A percentile compares a stretch with the other conserved stretches of the same genome.
Conservation (phyloP, 1,140 invertebrate genomes). For the Zaprionus kolodkinae region DNA sequence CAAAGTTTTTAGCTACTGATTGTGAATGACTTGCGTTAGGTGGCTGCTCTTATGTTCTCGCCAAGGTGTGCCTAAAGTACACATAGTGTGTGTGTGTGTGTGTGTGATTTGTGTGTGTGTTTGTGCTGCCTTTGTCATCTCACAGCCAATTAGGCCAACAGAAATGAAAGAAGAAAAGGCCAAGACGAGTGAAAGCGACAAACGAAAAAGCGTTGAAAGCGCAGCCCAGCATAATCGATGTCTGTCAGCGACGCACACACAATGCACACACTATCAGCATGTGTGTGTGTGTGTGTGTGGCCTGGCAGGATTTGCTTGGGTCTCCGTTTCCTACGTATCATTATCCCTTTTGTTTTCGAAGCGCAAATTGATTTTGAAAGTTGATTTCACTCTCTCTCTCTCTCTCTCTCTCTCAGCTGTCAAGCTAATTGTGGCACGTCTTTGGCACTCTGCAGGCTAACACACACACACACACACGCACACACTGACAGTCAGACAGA, state of each 20-base stretch:
- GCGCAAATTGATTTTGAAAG: slow-evolving; percentile 63
- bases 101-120: slow-evolving; percentile 2
- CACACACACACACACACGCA: slow-evolving; percentile 22
- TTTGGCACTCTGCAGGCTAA: slow-evolving; percentile 9
- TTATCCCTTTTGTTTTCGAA: slow-evolving; percentile 64
- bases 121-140: slow-evolving; percentile 56
- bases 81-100: not conserved
- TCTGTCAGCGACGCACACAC: slow-evolving; percentile 17
- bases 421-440: slow-evolving; percentile 33
- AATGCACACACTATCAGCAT: slow-evolving; percentile 14
- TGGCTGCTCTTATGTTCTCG: slow-evolving; percentile 6
- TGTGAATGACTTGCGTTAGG: slow-evolving; percentile 53
- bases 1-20: not conserved
- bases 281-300: slow-evolving; percentile 8
- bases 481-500: not conserved
- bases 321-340: slow-evolving; percentile 47
- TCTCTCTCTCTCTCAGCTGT: slow-evolving; percentile 29
- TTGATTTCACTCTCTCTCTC: slow-evolving; percentile 33
- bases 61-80: slow-evolving; percentile 11
- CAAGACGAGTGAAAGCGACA: slow-evolving; percentile 44
- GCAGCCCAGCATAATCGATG: slow-evolving; percentile 25
- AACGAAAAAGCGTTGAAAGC: slow-evolving; percentile 45
- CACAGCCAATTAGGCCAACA: slow-evolving; percentile 68
- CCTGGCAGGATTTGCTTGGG: slow-evolving; percentile 5
- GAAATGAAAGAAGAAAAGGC: slow-evolving; percentile 47